Evolutionary conservation across 2,888 invertebrate genomes (phyloP), one percentile per base, ranked within the genome.

Genomic region (Campaea margaritaria): DNA sequence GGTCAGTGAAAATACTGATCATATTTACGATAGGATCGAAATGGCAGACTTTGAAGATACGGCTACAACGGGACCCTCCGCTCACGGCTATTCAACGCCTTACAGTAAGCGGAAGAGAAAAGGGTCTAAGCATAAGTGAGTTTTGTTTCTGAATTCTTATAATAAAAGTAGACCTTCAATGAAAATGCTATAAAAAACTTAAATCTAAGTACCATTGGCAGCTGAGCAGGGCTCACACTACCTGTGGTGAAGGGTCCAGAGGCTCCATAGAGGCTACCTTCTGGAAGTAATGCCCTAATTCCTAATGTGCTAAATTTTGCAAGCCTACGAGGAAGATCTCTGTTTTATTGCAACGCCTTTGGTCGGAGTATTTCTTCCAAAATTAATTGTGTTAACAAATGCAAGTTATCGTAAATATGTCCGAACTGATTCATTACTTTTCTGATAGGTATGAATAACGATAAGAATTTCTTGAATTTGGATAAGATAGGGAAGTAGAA

Each of bases 1-100:
- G 34, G 80, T 76, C 0, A 83, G 84, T 62, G 8, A 75, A 78
- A 79, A 87, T 61, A 51, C 45, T 36, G 27, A 42, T n/a, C n/a
- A n/a, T 51, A 44, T 47, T 3, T 89, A 86, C 67, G 91, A 89
- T 47, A 84, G 75, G n/a, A 89, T 87, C 11, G 88, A 89, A 34
- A 72, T 73, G 16, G 71, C 68, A 0, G 85, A 84, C 1, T 79
- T 78, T 52, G 81, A 81, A 51, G 81, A 74, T 15, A 78, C 81
- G 0, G 75, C 73, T 0, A 66, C 81, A 0, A 76, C 76, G 0
- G 69, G 70, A 0, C 78, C 79, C 0, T 73, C 82, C 0, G 75
- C 79, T 0, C 73, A 76, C 14, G 83, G 79, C 0, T 83, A 85
- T 64, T 79, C 87, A 0, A 85, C 85, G 0, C 87, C 87, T 0